A percentile compares a stretch with the other conserved stretches of the same genome.
phyloP scores from a whole-genome alignment of 2,113 vertebrate genomes.

The Taurulus bubalis region DNA sequence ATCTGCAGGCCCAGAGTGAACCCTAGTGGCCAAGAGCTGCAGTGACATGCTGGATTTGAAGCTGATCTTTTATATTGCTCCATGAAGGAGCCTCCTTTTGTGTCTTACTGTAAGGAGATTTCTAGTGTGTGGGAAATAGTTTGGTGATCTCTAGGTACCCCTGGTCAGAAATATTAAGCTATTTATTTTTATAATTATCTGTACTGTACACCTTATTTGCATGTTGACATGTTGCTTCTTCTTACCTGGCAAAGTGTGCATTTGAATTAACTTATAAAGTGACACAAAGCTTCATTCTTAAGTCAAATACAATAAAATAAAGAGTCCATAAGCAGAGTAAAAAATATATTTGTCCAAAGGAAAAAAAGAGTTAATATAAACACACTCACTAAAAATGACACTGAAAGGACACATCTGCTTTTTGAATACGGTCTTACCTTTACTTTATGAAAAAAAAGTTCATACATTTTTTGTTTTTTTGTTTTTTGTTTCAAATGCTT shows the following conservation, averaged over 20 bases:
- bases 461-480: no score
- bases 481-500: not conserved
- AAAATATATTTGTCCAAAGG: no score
- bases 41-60: constrained; percentile 17
- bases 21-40: constrained; percentile 73
- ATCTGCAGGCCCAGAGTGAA: constrained; percentile 67
- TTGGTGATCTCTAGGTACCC: not conserved
- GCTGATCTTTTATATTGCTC: constrained; percentile 9
- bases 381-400: no score
- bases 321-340: no score
- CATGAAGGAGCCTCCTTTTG: constrained; percentile 1
- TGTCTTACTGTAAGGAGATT: not conserved
- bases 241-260: not conserved
- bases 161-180: not conserved
- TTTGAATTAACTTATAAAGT: not conserved
- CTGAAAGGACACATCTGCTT: no score
- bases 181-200: not conserved
- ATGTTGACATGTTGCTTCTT: not conserved
- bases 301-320: no score
- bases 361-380: no score
- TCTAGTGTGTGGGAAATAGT: not conserved
- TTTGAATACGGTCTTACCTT: no score
- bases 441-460: no score
- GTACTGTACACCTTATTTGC: not conserved
- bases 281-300: no score